Conservation (phyloP, 2,797 vertebrate species). For the Megalops cyprinoides region DNA sequence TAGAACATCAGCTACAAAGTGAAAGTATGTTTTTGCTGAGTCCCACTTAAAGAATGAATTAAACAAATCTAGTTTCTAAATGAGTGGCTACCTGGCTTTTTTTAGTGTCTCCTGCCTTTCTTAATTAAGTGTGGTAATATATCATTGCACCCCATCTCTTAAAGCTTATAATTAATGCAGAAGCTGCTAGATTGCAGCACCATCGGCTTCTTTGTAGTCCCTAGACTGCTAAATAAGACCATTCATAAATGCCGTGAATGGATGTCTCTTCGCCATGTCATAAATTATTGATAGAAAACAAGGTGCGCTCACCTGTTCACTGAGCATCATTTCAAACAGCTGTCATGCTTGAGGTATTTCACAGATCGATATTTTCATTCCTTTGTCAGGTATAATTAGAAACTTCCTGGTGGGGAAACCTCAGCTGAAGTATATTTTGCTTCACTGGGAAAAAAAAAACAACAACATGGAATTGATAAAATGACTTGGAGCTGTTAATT, state of each 20-base stretch:
- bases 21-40: neutral
- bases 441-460: too few species aligned
- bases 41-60: neutral
- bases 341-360: neutral
- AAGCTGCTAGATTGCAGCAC: neutral
- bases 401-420: neutral
- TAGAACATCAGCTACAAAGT: neutral
- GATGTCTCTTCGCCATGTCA: neutral
- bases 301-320: neutral
- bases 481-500: neutral
- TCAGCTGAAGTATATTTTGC: too few species aligned
- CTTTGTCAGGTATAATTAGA: neutral
- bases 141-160: neutral
- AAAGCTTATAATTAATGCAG: conserved; percentile 17
- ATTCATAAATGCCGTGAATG: conserved; percentile 20
- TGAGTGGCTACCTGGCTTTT: neutral
- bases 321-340: neutral
- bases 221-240: neutral
- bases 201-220: neutral
- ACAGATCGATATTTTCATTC: neutral
- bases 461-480: neutral
- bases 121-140: too few species aligned
- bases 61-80: neutral
- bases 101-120: conserved; percentile 1
- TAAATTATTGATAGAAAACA: conserved; percentile 30